These are phyloP conservation scores for Aethina tumida DNA, from an alignment of 1,140 invertebrate genomes.

Conservation along the genomic window DNA sequence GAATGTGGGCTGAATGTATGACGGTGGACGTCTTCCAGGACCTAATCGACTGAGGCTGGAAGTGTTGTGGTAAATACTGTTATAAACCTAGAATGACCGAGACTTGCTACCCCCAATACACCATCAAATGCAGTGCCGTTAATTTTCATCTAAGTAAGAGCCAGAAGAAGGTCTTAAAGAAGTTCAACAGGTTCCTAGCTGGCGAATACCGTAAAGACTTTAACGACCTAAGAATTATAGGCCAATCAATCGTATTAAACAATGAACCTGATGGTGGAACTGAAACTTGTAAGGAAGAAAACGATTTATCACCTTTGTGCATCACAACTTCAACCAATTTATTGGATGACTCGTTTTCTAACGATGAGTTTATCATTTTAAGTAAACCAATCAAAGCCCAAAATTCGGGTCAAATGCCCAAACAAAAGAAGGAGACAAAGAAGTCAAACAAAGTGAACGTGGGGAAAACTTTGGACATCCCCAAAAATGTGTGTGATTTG, in stretches of 20 bases:
- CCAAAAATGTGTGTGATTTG: constrained; percentile 47
- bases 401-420: no score
- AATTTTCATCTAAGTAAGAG: constrained; percentile 77
- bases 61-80: constrained; percentile 86
- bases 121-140: constrained; percentile 76
- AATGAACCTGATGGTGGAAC: no score
- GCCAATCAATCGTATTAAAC: constrained; percentile 17
- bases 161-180: constrained; percentile 83
- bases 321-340: background rate
- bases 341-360: background rate
- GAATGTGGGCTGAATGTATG: no score
- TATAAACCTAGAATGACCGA: constrained; percentile 85
- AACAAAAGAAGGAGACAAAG: no score
- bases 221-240: constrained; percentile 14
- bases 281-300: no score
- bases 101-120: constrained; percentile 92
- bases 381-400: no score
- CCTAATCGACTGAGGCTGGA: constrained; percentile 90
- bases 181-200: constrained; percentile 59
- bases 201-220: constrained; percentile 17
- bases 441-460: background rate
- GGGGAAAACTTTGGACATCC: background rate
- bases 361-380: no score
- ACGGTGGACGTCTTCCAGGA: constrained; percentile 77
- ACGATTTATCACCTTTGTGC: no score